phyloP scores from a whole-genome alignment of 1,140 invertebrate genomes.

The Rhynchophorus ferrugineus region DNA sequence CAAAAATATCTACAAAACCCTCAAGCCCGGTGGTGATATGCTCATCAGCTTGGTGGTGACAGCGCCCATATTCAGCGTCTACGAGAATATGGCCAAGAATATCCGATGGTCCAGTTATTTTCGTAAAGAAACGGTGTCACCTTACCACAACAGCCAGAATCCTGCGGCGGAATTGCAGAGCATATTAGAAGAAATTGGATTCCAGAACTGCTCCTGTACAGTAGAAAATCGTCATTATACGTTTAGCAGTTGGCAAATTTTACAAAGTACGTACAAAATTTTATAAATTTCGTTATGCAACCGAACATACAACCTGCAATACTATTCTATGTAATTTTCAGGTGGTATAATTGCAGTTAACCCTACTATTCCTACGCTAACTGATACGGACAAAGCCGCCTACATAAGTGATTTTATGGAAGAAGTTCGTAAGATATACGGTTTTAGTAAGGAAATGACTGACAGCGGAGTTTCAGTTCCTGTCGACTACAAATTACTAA shows the following conservation, averaged over 20 bases:
- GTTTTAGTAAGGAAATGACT: too few relatives aligned
- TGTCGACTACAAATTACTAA: slow-evolving; percentile 48
- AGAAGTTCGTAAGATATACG: slow-evolving; percentile 43
- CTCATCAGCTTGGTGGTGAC: slow-evolving; percentile 61
- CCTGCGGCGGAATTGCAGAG: slow-evolving; percentile 54
- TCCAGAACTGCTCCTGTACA: slow-evolving; percentile 56
- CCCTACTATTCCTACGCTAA: slow-evolving; percentile 63
- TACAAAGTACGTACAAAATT: slow-evolving; percentile 50
- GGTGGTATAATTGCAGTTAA: slow-evolving; percentile 66
- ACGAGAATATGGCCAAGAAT: slow-evolving; percentile 50
- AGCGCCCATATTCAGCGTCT: slow-evolving; percentile 65
- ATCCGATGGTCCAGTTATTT: slow-evolving; percentile 59
- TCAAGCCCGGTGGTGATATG: slow-evolving; percentile 58
- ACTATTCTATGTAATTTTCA: slow-evolving; percentile 37
- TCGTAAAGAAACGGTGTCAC: slow-evolving; percentile 56
- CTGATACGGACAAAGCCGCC: slow-evolving; percentile 51
- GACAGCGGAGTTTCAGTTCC: slow-evolving; percentile 39
- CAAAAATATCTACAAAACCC: slow-evolving; percentile 55
- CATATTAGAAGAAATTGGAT: slow-evolving; percentile 57
- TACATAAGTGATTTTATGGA: slow-evolving; percentile 54
- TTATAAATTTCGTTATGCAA: too few relatives aligned
- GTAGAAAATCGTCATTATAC: slow-evolving; percentile 54
- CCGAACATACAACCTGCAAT: too few relatives aligned
- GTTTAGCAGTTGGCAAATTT: slow-evolving; percentile 51
- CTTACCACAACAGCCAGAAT: slow-evolving; percentile 54